Percentiles rank a stretch among this genome's conserved stretches.
phyloP scores from a whole-genome alignment of 2,888 invertebrate genomes.

The Rhyacophila evoluta region DNA sequence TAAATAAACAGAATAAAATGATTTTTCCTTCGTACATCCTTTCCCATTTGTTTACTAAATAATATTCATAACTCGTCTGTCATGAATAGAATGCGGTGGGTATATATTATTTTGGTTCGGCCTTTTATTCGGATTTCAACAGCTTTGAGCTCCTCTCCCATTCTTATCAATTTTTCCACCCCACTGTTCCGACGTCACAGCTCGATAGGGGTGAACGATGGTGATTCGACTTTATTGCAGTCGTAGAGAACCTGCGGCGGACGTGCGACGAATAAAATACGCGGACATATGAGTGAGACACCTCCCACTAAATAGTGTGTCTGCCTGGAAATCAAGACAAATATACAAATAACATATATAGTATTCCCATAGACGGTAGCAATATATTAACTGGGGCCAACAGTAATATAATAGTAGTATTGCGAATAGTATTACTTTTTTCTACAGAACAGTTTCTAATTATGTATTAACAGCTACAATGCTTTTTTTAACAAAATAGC shows the following conservation, averaged over 20 bases:
- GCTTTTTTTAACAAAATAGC: too few species aligned
- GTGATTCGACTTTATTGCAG: not conserved
- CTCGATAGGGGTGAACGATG: not conserved
- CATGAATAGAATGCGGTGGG: not conserved
- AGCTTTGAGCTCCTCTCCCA: conserved; percentile 10
- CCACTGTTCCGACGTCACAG: conserved; percentile 8
- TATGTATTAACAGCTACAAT: too few species aligned
- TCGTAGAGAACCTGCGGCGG: not conserved
- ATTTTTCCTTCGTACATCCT: not conserved
- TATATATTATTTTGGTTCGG: not conserved
- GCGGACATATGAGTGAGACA: too few species aligned
- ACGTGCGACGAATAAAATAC: not conserved
- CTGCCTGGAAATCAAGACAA: too few species aligned
- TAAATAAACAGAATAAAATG: too few species aligned
- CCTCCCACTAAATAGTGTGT: too few species aligned
- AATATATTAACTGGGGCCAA: too few species aligned
- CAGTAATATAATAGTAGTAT: too few species aligned
- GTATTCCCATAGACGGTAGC: too few species aligned
- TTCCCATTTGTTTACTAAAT: not conserved
- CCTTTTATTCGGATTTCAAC: conserved; percentile 4
- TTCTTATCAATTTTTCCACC: conserved; percentile 14
- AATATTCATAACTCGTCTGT: not conserved
- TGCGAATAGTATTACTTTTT: too few species aligned
- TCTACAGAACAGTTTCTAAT: too few species aligned
- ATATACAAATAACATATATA: too few species aligned